Evolutionary conservation across 2,797 vertebrate species (phyloP).

Genomic region (Podarcis siculus): DNA sequence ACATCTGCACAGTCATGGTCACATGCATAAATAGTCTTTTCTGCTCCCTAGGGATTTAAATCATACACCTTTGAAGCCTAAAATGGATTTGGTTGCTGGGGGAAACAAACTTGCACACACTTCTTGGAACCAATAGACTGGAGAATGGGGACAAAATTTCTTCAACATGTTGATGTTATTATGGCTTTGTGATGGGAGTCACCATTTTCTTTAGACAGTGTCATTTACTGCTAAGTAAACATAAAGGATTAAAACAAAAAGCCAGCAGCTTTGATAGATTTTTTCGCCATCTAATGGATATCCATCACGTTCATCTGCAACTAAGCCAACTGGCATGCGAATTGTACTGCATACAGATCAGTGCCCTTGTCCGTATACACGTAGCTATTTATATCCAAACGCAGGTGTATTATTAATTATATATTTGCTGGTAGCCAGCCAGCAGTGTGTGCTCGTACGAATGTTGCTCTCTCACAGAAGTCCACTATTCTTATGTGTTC

Average conservation of each 20-base stretch:
- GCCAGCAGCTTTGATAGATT: background rate
- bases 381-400: constrained; percentile 20
- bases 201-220: background rate
- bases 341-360: background rate
- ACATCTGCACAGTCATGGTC: no score
- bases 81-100: no score
- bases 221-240: constrained; percentile 4
- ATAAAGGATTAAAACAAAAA: background rate
- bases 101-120: no score
- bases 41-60: no score
- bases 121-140: no score
- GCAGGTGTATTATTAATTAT: constrained; percentile 23
- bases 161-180: no score
- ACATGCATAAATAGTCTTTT: no score
- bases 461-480: background rate
- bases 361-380: background rate
- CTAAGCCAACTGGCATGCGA: background rate
- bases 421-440: constrained; percentile 9
- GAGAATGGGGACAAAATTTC: no score
- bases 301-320: constrained; percentile 7
- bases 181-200: no score
- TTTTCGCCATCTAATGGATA: background rate
- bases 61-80: no score
- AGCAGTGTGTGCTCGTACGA: background rate
- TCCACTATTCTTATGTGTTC: background rate